Evolutionary conservation across 2,888 invertebrate species (phyloP), one percentile per base, ranked within the genome.

Genomic region (Ametastegia equiseti): DNA sequence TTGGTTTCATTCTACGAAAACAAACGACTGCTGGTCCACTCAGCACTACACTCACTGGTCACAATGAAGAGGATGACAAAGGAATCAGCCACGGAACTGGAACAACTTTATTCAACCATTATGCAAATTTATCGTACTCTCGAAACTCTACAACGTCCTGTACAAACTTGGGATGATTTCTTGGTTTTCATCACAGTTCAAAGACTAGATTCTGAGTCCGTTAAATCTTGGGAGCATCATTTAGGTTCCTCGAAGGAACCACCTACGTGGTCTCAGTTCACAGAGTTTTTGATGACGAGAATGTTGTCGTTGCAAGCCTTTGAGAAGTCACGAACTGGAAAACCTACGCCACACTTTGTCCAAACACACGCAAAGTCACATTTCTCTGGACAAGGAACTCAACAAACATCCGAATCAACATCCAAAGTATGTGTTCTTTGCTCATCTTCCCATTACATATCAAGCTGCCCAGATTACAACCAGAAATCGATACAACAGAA

Each of bases 1-100:
- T 23, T 83, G 7, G 47, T 69, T 2, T 36, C 67, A 0, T 82
- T 82, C 57, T 83, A 81, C 19, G 82, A 82, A 69, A 83, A 81
- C 57, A 69, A 83, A 19, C 63, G 82, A 0, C 47, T 80, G 2
- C 36, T 83, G n/a, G 80, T 80, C 0, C 63, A 82, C 23, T 79
- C 82, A 13, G 75, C 83, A 5, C 7, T 83, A 5, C 47, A 65
- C 1, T 81, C 82, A 4, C 69, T 81, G 1, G 45, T 80, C 0
- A 13, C 80, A 4, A 9, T 81, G 3, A 79, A 81, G 47, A 15
- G 23, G 19, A 77, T 83, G 67, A 75, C 79, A 0, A 50, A 54
- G 23, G 81, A 82, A 60, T 81, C 83, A 6, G 79, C 73, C 0
- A 2, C 11, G 0, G 83, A 83, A 33, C 7, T 83, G 47, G 82